These are phyloP conservation scores for Pocillopora verrucosa DNA, from an alignment of 64 coral and sea anemone species.

Conservation along the genomic window DNA sequence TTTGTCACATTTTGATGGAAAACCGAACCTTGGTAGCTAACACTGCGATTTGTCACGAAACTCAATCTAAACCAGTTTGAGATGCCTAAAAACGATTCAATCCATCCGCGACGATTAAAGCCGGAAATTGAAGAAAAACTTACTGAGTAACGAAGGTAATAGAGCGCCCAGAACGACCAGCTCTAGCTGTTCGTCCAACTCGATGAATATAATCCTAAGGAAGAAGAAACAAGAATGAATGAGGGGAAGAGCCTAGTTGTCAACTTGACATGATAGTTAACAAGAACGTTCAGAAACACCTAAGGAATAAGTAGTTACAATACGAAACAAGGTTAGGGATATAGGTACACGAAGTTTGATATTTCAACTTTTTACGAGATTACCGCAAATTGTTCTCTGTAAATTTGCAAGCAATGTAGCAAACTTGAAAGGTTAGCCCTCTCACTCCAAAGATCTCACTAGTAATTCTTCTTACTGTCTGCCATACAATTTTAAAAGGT, in stretches of 20 bases:
- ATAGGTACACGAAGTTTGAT: too few species aligned
- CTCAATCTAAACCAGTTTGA: background rate
- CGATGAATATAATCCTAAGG: constrained; percentile 96
- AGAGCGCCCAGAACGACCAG: constrained; percentile 86
- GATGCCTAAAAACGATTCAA: background rate
- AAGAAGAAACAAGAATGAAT: background rate
- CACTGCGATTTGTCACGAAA: background rate
- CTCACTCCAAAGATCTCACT: too few species aligned
- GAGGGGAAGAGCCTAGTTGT: background rate
- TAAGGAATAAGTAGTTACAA: too few species aligned
- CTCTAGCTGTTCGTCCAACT: constrained; percentile 94
- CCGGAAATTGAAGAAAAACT: constrained; percentile 4
- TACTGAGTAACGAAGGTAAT: constrained; percentile 99
- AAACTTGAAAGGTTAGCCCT: too few species aligned
- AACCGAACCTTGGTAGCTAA: too few species aligned
- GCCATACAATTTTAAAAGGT: too few species aligned
- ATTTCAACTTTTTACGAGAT: too few species aligned
- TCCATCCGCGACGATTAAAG: background rate
- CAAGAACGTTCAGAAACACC: background rate
- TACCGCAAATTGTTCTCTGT: too few species aligned
- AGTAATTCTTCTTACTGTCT: too few species aligned
- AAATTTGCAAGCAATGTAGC: too few species aligned
- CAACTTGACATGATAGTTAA: background rate
- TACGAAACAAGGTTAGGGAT: too few species aligned
- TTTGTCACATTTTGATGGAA: too few species aligned